These are phyloP conservation scores for Cariama cristata DNA, from an alignment of 2,113 vertebrate genomes.

Conservation along the genomic window DNA sequence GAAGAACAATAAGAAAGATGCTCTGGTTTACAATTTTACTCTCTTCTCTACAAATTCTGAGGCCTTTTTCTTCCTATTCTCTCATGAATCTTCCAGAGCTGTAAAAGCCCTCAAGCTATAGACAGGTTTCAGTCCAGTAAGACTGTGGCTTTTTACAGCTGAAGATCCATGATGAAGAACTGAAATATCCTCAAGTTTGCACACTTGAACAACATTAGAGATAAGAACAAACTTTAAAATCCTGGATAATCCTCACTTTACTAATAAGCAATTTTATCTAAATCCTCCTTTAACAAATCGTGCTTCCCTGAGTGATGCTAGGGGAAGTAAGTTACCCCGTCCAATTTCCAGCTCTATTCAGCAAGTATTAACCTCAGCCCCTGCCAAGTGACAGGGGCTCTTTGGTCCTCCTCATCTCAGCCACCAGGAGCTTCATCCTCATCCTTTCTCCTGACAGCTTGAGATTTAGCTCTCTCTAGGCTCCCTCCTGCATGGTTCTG, in stretches of 20 bases:
- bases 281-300: conserved; percentile 68
- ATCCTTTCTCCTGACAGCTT: background rate
- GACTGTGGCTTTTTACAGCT: background rate
- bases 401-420: conserved; percentile 3
- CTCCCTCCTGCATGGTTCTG: background rate
- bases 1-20: background rate
- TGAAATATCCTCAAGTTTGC: conserved; percentile 39
- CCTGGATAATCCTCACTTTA: conserved; percentile 75
- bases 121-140: background rate
- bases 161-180: conserved; percentile 24
- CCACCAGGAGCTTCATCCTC: background rate
- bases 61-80: background rate
- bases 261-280: conserved; percentile 77
- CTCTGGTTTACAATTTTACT: background rate
- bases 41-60: background rate
- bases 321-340: conserved; percentile 34
- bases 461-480: background rate
- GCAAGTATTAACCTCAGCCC: background rate
- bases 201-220: conserved; percentile 46
- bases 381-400: background rate
- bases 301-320: conserved; percentile 39
- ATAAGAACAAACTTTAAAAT: conserved; percentile 76
- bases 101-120: background rate
- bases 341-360: conserved; percentile 46
- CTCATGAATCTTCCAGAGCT: background rate